Conservation (phyloP, 2,888 invertebrate species). For the Epistrophe eligans region DNA sequence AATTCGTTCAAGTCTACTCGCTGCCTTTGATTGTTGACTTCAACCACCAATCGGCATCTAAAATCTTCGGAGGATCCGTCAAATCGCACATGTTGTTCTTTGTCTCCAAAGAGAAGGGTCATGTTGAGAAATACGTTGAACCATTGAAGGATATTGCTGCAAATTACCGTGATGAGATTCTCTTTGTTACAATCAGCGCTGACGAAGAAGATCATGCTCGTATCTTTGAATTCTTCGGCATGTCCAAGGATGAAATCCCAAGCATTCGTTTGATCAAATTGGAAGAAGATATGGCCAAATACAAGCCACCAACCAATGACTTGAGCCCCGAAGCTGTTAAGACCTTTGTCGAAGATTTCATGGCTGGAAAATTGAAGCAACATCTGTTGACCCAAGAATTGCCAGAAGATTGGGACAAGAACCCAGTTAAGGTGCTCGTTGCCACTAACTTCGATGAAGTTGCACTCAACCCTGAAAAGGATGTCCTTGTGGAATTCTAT, state of each 20-base stretch:
- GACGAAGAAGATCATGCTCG: constrained; percentile 98
- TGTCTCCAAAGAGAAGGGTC: constrained; percentile 94
- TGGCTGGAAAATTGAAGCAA: constrained; percentile 96
- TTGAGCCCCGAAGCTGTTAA: constrained; percentile 82
- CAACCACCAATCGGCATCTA: constrained; percentile 98
- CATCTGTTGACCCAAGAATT: constrained; percentile 97
- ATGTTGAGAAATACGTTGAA: constrained; percentile 91
- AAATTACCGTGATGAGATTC: constrained; percentile 94
- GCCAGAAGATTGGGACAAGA: constrained; percentile 98
- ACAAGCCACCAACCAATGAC: constrained; percentile 90
- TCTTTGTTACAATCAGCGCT: constrained; percentile 97
- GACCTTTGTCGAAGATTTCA: constrained; percentile 94
- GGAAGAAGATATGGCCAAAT: constrained; percentile 99
- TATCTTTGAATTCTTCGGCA: constrained; percentile 99
- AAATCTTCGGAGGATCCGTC: constrained; percentile 99
- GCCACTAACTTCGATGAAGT: constrained; percentile 98
- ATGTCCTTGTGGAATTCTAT: constrained; percentile 99
- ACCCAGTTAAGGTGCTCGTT: constrained; percentile 95
- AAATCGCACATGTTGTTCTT: constrained; percentile 98
- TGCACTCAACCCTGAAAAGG: constrained; percentile 93
- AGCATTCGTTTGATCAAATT: constrained; percentile 96
- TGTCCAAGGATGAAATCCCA: constrained; percentile 96
- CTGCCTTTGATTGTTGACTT: constrained; percentile 97
- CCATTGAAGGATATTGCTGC: constrained; percentile 93
- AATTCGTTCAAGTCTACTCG: constrained; percentile 93